Percentiles rank a stretch among this genome's conserved stretches.
Evolutionary conservation across 2,113 vertebrate species (phyloP).

Genomic region (Delphinapterus leucas): DNA sequence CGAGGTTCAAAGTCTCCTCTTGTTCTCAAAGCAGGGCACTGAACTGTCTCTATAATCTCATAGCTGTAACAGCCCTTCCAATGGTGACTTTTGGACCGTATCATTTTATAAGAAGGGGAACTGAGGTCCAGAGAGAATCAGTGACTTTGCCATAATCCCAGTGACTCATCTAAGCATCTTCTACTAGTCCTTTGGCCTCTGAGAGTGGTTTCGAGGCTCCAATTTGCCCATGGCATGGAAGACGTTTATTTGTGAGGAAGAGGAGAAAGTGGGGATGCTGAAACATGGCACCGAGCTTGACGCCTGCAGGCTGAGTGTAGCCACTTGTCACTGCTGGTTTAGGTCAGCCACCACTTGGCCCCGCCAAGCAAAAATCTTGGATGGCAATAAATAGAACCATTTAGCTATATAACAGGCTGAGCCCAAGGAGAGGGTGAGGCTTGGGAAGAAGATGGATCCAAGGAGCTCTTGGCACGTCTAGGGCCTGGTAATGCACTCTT

Average conservation of each 20-base stretch:
- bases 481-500: neutral
- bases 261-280: neutral
- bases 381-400: slow-evolving; percentile 43
- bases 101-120: neutral
- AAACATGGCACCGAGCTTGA: neutral
- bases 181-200: neutral
- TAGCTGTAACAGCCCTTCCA: neutral
- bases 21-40: neutral
- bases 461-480: slow-evolving; percentile 22
- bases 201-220: neutral
- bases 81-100: neutral
- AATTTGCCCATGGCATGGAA: neutral
- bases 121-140: neutral
- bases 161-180: neutral
- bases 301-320: neutral
- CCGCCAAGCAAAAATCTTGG: slow-evolving; percentile 15
- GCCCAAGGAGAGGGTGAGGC: neutral
- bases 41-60: neutral
- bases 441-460: neutral
- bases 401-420: neutral
- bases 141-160: neutral
- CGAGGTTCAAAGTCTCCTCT: neutral
- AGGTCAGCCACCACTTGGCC: neutral
- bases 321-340: slow-evolving; percentile 49
- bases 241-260: neutral